These are phyloP conservation scores for Dorcus hopei DNA, from an alignment of 2,888 invertebrate genomes.

Conservation along the genomic window DNA sequence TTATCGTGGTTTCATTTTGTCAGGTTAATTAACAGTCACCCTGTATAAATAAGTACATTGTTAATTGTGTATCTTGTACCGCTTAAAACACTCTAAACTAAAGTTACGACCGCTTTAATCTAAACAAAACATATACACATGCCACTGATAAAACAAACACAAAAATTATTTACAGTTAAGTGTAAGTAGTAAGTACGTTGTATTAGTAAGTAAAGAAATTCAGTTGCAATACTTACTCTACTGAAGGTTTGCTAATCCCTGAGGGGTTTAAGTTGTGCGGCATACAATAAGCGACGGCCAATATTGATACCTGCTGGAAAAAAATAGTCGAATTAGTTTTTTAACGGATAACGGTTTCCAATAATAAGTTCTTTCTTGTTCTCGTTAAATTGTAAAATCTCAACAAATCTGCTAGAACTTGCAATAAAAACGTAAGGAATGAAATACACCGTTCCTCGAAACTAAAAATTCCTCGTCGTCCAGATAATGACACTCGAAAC, in stretches of 20 bases:
- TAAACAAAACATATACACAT: conserved; percentile 4
- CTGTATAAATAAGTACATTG: background rate
- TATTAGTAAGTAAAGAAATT: conserved; percentile 9
- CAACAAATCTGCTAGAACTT: no score
- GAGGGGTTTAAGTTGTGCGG: conserved; percentile 24
- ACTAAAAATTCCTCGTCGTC: no score
- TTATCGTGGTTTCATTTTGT: no score
- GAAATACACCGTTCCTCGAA: no score
- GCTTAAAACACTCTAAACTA: conserved; percentile 3
- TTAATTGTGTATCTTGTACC: background rate
- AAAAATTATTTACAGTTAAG: conserved; percentile 12
- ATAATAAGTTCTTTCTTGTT: no score
- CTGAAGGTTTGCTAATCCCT: conserved; percentile 10
- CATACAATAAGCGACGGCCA: conserved; percentile 27
- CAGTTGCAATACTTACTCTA: conserved; percentile 32
- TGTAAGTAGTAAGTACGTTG: conserved; percentile 8
- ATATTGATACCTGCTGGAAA: conserved; percentile 12
- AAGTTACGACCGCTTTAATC: conserved; percentile 3
- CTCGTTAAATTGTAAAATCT: no score
- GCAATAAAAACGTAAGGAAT: no score
- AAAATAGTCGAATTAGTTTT: no score
- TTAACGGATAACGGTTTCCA: no score
- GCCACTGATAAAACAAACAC: background rate
- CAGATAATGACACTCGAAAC: no score
- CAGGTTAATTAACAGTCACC: no score